Evolutionary conservation across 1,140 invertebrate genomes (phyloP).

Genomic region (Lineus longissimus): DNA sequence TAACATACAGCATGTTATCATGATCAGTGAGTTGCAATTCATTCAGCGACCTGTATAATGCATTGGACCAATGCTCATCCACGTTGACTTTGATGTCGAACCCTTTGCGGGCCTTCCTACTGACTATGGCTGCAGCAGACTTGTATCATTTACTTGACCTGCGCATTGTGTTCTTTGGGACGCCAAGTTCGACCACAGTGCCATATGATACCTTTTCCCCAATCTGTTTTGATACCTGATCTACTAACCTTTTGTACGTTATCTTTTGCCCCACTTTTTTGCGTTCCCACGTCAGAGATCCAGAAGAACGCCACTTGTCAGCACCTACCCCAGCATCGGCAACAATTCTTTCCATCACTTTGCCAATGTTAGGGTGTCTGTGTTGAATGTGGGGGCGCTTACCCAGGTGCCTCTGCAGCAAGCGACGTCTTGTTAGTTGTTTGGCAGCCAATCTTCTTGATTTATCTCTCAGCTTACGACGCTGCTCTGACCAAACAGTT

Average conservation of each 20-base stretch:
- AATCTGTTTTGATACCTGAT: not conserved
- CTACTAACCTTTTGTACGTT: not conserved
- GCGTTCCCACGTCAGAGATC: not conserved
- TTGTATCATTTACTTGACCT: not conserved
- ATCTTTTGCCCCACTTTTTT: conserved; percentile 4
- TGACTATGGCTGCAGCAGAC: not conserved
- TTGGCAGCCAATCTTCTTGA: not conserved
- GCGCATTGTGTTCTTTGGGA: not conserved
- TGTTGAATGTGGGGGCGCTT: not conserved
- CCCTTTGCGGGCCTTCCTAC: not conserved
- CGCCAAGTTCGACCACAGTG: not conserved
- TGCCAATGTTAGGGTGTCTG: not conserved
- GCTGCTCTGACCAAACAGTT: too few relatives aligned
- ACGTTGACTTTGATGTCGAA: conserved; percentile 3
- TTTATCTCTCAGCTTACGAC: too few relatives aligned
- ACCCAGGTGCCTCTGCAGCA: not conserved
- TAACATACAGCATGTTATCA: not conserved
- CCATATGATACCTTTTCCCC: not conserved
- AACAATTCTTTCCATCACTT: conserved; percentile 2
- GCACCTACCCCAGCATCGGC: not conserved
- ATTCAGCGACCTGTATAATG: not conserved
- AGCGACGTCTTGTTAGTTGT: not conserved
- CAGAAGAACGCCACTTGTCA: not conserved
- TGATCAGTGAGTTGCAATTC: not conserved
- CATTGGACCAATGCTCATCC: conserved; percentile 1